Evolutionary conservation across 2,888 invertebrate species (phyloP).

Genomic region (Ophonus ardosiacus): DNA sequence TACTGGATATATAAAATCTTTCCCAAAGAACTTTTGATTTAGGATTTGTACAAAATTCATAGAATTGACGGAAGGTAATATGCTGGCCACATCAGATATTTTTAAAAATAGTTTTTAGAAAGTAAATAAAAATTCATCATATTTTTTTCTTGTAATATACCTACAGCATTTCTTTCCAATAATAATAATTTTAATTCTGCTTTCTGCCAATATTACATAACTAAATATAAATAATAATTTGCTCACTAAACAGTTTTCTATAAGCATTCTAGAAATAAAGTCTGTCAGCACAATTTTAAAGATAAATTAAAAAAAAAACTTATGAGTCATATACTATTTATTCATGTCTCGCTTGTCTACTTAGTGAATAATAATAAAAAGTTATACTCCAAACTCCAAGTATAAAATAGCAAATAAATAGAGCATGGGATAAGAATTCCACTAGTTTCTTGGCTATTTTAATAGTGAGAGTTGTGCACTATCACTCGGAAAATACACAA

Average conservation of each 20-base stretch:
- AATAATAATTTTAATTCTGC: neutral
- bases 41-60: too few species aligned
- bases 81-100: too few species aligned
- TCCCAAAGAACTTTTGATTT: too few species aligned
- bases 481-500: neutral
- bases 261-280: neutral
- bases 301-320: neutral
- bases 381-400: neutral
- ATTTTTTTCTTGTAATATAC: too few species aligned
- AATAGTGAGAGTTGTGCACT: neutral
- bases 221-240: neutral
- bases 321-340: neutral
- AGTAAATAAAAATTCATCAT: too few species aligned
- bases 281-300: neutral
- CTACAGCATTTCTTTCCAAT: too few species aligned
- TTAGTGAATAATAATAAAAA: neutral
- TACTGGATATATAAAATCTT: too few species aligned
- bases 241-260: neutral
- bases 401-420: neutral
- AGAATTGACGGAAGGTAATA: too few species aligned
- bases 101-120: too few species aligned
- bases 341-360: neutral
- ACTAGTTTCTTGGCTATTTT: neutral
- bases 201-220: neutral
- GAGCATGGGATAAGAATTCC: neutral